Evolutionary conservation across 2,797 vertebrate genomes (phyloP).

Genomic region (Sebastes steindachneri): DNA sequence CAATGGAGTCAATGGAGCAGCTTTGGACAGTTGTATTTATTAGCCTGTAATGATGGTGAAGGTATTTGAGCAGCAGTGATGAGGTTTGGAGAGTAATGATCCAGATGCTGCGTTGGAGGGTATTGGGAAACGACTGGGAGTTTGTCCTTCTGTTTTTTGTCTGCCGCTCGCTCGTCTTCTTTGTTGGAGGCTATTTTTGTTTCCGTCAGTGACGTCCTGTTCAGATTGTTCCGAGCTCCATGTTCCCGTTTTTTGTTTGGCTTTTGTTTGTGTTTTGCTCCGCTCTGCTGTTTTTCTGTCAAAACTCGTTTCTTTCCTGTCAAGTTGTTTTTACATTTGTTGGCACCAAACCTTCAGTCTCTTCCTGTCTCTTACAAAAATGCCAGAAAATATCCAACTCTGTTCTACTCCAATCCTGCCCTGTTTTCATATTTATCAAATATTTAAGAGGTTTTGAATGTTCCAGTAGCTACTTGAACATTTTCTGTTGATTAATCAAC

Average conservation of each 20-base stretch:
- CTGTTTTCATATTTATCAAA: not conserved
- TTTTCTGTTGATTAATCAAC: too few species aligned
- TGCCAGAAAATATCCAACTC: not conserved
- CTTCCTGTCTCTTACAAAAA: not conserved
- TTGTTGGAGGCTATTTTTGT: not conserved
- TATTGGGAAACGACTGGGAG: not conserved
- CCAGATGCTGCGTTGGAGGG: not conserved
- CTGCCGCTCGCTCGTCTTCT: not conserved
- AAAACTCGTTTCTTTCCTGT: not conserved
- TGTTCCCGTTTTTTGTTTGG: not conserved
- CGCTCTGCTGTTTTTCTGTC: not conserved
- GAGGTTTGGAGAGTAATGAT: conserved; percentile 45
- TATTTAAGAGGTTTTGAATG: not conserved
- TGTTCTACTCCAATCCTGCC: not conserved
- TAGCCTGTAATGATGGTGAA: conserved; percentile 10
- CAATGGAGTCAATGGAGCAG: not conserved
- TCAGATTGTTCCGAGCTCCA: not conserved
- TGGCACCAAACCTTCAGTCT: not conserved
- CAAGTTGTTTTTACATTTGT: not conserved
- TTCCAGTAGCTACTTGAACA: not conserved
- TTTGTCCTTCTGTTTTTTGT: not conserved
- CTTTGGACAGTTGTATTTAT: conserved; percentile 17
- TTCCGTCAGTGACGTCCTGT: not conserved
- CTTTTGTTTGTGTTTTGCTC: not conserved
- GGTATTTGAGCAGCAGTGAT: conserved; percentile 5